Evolutionary conservation across 2,888 invertebrate genomes (phyloP).

Genomic region (Strigamia transsilvanica): DNA sequence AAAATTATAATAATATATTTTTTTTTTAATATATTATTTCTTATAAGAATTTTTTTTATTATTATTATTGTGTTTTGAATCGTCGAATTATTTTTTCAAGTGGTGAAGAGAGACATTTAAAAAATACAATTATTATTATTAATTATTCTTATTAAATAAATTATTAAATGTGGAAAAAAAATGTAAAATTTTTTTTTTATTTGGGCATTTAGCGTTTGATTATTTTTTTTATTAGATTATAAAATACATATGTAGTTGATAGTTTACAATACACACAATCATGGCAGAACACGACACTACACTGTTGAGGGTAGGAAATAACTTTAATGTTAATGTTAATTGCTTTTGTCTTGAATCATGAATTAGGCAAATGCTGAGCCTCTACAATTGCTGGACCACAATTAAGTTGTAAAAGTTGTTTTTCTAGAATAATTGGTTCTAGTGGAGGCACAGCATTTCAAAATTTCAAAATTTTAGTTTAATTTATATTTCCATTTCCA

Average conservation of each 20-base stretch:
- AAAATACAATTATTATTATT: constrained; percentile 29
- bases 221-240: background rate
- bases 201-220: constrained; percentile 11
- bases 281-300: constrained; percentile 2
- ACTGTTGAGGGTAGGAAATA: background rate
- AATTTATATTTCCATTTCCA: background rate
- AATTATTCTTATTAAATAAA: constrained; percentile 14
- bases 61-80: background rate
- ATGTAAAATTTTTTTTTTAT: constrained; percentile 6
- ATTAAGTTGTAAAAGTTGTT: no score
- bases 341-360: no score
- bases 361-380: no score
- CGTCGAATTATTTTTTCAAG: background rate
- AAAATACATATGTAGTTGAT: background rate
- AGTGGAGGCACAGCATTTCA: no score
- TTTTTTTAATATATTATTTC: constrained; percentile 20
- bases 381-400: no score
- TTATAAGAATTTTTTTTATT: constrained; percentile 5
- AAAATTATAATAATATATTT: background rate
- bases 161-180: constrained; percentile 21
- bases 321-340: background rate
- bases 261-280: constrained; percentile 3
- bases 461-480: background rate
- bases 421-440: no score
- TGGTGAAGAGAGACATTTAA: constrained; percentile 21